Evolutionary conservation across 2,888 invertebrate species (phyloP).

Genomic region (Nymphalis polychloros): DNA sequence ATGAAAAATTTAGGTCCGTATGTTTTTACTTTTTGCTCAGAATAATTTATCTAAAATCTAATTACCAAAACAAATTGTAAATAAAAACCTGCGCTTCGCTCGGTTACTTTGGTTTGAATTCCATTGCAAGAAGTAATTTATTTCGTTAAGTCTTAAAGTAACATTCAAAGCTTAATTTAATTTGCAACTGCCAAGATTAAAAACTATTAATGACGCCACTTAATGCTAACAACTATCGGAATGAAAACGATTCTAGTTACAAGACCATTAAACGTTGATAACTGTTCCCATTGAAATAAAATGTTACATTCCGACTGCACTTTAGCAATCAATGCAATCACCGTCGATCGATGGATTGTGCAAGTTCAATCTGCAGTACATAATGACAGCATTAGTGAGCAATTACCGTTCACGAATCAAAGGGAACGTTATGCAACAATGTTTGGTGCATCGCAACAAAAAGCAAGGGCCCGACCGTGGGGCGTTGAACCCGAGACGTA

Average conservation of each 20-base stretch:
- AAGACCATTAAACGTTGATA: background rate
- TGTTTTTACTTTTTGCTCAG: too few relatives aligned
- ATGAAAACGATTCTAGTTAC: too few relatives aligned
- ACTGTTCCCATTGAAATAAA: background rate
- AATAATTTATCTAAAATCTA: too few relatives aligned
- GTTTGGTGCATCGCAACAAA: slow-evolving; percentile 30
- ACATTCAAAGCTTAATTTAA: too few relatives aligned
- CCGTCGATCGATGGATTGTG: slow-evolving; percentile 15
- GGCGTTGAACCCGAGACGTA: slow-evolving; percentile 28
- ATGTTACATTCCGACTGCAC: slow-evolving; percentile 5
- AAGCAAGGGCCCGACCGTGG: slow-evolving; percentile 34
- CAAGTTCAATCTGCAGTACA: slow-evolving; percentile 18
- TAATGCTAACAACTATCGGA: background rate
- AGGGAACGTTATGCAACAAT: slow-evolving; percentile 27
- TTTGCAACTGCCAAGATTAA: too few relatives aligned
- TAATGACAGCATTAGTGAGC: slow-evolving; percentile 14
- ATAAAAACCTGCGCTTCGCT: too few relatives aligned
- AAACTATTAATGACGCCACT: background rate
- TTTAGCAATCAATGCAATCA: slow-evolving; percentile 12
- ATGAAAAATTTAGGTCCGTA: too few relatives aligned
- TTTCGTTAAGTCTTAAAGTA: too few relatives aligned
- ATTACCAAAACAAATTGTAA: too few relatives aligned
- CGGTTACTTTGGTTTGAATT: too few relatives aligned
- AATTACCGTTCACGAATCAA: slow-evolving; percentile 20
- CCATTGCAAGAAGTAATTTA: too few relatives aligned